Percentiles rank a stretch among this genome's conserved stretches.
phyloP scores from a whole-genome alignment of 2,113 vertebrate species.

The Pachyramphus minor region DNA sequence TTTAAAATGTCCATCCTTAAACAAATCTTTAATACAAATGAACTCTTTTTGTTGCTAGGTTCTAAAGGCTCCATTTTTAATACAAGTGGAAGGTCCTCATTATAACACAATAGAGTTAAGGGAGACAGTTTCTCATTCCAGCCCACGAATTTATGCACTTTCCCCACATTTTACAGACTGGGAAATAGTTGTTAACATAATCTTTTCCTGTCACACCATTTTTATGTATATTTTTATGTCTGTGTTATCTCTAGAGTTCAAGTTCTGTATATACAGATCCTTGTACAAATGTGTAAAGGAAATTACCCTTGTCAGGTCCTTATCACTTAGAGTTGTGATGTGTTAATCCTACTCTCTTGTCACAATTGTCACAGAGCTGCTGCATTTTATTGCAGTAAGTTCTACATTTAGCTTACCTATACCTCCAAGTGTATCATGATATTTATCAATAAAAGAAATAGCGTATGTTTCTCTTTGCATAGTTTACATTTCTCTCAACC shows the following conservation, averaged over 20 bases:
- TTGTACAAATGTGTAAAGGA: neutral
- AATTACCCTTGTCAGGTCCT: conserved; percentile 23
- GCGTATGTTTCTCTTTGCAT: neutral
- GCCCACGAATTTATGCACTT: conserved; percentile 72
- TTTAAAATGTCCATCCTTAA: conserved; percentile 65
- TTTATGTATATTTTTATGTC: conserved; percentile 51
- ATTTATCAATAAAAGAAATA: neutral
- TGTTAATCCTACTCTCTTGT: neutral
- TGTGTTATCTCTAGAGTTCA: conserved; percentile 26
- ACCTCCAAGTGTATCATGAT: neutral
- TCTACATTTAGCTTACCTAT: neutral
- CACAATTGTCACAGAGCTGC: neutral
- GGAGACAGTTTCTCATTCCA: conserved; percentile 71
- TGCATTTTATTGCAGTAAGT: neutral
- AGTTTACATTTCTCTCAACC: neutral
- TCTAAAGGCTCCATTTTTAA: conserved; percentile 64
- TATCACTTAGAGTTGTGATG: neutral
- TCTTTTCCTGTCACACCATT: conserved; percentile 51
- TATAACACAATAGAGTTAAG: conserved; percentile 65
- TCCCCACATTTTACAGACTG: conserved; percentile 32
- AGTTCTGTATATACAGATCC: neutral
- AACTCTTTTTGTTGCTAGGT: conserved; percentile 58
- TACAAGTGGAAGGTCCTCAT: conserved; percentile 65
- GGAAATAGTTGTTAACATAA: conserved; percentile 66
- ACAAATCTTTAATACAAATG: conserved; percentile 65